Percentiles rank a stretch among this genome's conserved stretches.
phyloP scores from a whole-genome alignment of 2,888 invertebrate species.

The Drosophila kanekoi region DNA sequence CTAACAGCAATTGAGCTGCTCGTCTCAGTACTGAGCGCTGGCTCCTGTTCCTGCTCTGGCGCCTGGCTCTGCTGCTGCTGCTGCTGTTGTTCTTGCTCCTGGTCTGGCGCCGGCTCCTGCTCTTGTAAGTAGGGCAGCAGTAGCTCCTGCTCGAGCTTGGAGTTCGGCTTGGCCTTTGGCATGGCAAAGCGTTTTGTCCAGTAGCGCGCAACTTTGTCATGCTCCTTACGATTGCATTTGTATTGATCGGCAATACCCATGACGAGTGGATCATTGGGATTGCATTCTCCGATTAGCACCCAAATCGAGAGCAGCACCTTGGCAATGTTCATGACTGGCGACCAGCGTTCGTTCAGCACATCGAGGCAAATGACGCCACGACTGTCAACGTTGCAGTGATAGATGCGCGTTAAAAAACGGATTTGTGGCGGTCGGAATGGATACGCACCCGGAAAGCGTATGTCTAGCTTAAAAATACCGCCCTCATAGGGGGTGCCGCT shows the following conservation, averaged over 20 bases:
- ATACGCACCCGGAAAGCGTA: constrained; percentile 58
- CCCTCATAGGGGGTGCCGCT: constrained; percentile 60
- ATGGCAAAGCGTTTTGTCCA: constrained; percentile 69
- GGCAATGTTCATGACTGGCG: constrained; percentile 67
- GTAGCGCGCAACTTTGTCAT: constrained; percentile 61
- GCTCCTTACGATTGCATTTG: constrained; percentile 63
- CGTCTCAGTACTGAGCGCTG: neutral
- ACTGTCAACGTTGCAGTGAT: constrained; percentile 73
- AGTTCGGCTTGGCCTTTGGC: constrained; percentile 25
- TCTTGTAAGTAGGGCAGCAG: neutral
- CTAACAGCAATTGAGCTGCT: constrained; percentile 10
- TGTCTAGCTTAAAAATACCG: constrained; percentile 60
- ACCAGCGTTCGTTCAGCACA: constrained; percentile 70
- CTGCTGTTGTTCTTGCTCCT: neutral
- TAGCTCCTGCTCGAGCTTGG: neutral
- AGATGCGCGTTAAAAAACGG: constrained; percentile 66
- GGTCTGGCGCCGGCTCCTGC: neutral
- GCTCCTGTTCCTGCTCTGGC: neutral
- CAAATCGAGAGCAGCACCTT: constrained; percentile 67
- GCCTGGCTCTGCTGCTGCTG: neutral
- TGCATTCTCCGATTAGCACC: constrained; percentile 67
- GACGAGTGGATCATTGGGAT: constrained; percentile 69
- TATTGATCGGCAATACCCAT: constrained; percentile 68
- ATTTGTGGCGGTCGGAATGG: constrained; percentile 67
- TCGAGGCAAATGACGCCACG: constrained; percentile 68